Conservation (phyloP, 2,113 vertebrate genomes). For the Mesoclemmys tuberculata region DNA sequence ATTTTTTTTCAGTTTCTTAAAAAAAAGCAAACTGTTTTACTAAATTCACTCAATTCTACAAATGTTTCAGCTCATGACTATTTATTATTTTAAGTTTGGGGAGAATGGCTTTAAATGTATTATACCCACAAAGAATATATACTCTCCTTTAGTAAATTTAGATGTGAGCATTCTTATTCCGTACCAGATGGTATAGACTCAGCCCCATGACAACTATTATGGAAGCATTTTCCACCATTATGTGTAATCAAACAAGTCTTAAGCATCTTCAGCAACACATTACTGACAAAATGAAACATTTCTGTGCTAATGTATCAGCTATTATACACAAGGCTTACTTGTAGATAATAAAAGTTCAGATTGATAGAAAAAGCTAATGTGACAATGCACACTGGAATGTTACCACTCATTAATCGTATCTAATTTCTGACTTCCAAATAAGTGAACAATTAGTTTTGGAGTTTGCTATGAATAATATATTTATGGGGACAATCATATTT, state of each 20-base stretch:
- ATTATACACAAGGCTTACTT: conserved; percentile 32
- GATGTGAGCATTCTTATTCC: conserved; percentile 49
- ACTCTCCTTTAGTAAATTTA: conserved; percentile 34
- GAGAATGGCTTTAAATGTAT: neutral
- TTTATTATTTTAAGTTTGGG: neutral
- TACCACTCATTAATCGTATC: neutral
- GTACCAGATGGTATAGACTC: conserved; percentile 58
- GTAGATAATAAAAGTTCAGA: conserved; percentile 34
- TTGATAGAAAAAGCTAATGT: conserved; percentile 25
- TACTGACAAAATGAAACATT: conserved; percentile 43
- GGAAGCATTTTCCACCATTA: conserved; percentile 61
- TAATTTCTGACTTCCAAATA: conserved; percentile 7
- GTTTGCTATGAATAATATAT: neutral
- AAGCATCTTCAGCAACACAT: conserved; percentile 49
- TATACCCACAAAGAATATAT: conserved; percentile 28
- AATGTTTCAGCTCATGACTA: conserved; percentile 14
- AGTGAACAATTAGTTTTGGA: neutral
- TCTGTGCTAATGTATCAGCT: conserved; percentile 47
- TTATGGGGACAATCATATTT: conserved; percentile 10
- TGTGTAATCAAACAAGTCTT: conserved; percentile 70
- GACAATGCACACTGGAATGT: conserved; percentile 9
- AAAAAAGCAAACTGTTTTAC: neutral
- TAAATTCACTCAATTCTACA: neutral
- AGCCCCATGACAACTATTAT: conserved; percentile 52
- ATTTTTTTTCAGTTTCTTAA: neutral